Evolutionary conservation across 2,113 vertebrate species (phyloP).

Genomic region (Pseudois nayaur): DNA sequence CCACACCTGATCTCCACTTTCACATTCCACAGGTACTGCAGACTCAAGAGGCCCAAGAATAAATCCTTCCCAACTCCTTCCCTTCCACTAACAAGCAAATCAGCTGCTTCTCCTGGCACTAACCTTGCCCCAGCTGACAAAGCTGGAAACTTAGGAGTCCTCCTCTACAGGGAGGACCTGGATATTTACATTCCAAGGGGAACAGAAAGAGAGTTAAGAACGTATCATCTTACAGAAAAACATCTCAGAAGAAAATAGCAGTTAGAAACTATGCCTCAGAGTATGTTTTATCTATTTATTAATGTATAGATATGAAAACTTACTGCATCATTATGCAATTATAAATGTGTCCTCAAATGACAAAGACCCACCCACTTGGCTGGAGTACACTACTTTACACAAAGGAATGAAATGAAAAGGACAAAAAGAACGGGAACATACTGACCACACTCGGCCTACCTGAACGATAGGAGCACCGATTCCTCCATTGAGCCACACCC

Average conservation of each 20-base stretch:
- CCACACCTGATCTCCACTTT: background rate
- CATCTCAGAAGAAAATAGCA: background rate
- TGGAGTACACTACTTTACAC: background rate
- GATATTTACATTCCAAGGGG: background rate
- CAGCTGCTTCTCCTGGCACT: background rate
- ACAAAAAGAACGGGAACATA: background rate
- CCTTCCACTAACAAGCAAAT: background rate
- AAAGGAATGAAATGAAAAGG: background rate
- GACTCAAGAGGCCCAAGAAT: background rate
- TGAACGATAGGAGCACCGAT: conserved; percentile 89
- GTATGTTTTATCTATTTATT: background rate
- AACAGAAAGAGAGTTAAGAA: background rate
- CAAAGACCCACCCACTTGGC: background rate
- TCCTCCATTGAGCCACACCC: conserved; percentile 94
- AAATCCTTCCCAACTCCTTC: background rate
- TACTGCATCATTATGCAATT: background rate
- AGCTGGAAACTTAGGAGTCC: background rate
- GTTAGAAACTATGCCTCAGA: background rate
- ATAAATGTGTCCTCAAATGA: background rate
- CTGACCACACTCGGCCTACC: conserved; percentile 75
- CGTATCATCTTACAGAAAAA: background rate
- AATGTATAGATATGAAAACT: background rate
- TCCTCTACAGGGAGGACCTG: background rate
- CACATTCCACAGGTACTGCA: background rate
- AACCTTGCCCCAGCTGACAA: background rate